phyloP scores from a whole-genome alignment of 1,140 invertebrate species.

The Babylonia areolata region DNA sequence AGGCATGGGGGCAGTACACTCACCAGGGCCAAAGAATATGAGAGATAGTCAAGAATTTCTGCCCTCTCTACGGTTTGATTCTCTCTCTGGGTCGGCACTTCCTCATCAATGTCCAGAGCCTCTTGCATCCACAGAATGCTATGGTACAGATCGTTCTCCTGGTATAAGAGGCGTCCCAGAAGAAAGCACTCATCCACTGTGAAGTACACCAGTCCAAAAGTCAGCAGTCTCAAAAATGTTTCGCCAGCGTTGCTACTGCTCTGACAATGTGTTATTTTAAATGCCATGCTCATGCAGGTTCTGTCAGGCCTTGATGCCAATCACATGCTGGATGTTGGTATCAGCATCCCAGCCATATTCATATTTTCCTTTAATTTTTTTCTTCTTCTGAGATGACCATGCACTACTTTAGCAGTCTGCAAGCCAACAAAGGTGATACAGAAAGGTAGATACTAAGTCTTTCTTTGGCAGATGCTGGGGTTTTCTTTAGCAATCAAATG shows the following conservation, averaged over 20 bases:
- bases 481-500: no score
- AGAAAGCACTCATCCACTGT: conserved; percentile 97
- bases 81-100: conserved; percentile 64
- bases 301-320: no score
- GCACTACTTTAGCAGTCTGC: no score
- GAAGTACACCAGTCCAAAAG: background rate
- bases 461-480: no score
- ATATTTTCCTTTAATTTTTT: no score
- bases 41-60: conserved; percentile 96
- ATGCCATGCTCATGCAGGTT: no score
- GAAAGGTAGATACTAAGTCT: no score
- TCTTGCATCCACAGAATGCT: conserved; percentile 97
- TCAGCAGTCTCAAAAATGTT: background rate
- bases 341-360: no score
- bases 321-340: no score
- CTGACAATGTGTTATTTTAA: no score
- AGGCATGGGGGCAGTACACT: conserved; percentile 14
- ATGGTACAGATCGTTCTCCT: conserved; percentile 93
- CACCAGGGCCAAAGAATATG: conserved; percentile 89
- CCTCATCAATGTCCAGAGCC: conserved; percentile 82
- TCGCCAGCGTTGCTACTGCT: background rate
- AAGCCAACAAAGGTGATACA: no score
- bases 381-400: no score
- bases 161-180: conserved; percentile 94
- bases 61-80: conserved; percentile 77